Conservation (phyloP, 1,140 invertebrate species). For the Ceratina japonica region DNA sequence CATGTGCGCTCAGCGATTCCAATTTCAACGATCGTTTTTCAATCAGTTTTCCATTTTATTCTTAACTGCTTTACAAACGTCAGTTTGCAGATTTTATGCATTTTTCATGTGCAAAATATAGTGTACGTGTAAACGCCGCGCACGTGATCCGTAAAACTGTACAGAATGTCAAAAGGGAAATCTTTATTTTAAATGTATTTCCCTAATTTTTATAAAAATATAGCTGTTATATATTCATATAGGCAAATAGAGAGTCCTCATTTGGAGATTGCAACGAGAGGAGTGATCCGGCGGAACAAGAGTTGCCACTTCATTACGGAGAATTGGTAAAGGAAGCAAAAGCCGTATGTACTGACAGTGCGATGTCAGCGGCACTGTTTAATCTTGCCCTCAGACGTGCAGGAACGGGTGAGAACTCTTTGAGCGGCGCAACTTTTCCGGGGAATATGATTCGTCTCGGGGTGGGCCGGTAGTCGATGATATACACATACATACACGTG, state of each 20-base stretch:
- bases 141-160: too few relatives aligned
- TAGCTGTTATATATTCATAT: too few relatives aligned
- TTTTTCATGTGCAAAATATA: too few relatives aligned
- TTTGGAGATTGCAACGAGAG: not conserved
- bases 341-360: not conserved
- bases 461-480: not conserved
- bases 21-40: not conserved
- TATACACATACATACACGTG: not conserved
- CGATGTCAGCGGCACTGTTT: not conserved
- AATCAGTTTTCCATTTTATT: too few relatives aligned
- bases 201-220: too few relatives aligned
- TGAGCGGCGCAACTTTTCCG: not conserved
- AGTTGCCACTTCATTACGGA: not conserved
- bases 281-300: not conserved
- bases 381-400: not conserved
- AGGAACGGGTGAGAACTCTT: conserved; percentile 3
- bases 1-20: not conserved
- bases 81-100: too few relatives aligned
- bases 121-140: too few relatives aligned
- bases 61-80: not conserved
- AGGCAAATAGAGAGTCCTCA: too few relatives aligned
- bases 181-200: too few relatives aligned
- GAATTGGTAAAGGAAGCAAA: not conserved
- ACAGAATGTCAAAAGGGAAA: too few relatives aligned
- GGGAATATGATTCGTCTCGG: not conserved